A percentile compares a stretch with the other conserved stretches of the same genome.
Conservation (phyloP, 2,888 invertebrate species). For the Sinopyrophorus schimmeli region DNA sequence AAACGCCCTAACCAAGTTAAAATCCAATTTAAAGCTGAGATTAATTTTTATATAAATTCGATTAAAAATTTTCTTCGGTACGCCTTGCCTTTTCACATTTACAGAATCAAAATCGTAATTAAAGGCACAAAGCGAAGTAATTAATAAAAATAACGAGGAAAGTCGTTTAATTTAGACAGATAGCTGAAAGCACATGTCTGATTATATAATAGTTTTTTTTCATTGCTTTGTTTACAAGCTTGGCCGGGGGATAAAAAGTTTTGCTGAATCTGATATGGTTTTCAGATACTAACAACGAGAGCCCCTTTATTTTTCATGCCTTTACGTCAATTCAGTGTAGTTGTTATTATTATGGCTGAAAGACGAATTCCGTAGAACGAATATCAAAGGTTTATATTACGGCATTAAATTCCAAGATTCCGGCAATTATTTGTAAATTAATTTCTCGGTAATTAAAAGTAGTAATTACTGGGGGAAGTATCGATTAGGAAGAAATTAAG, state of each 20-base stretch:
- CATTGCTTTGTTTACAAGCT: conserved; percentile 28
- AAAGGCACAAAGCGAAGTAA: no score
- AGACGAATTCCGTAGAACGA: no score
- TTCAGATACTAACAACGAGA: conserved; percentile 20
- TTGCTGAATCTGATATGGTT: conserved; percentile 25
- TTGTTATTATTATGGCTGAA: no score
- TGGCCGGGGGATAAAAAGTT: conserved; percentile 19
- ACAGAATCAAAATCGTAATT: no score
- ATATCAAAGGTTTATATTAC: conserved; percentile 17
- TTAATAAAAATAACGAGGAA: conserved; percentile 22
- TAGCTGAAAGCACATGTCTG: conserved; percentile 19
- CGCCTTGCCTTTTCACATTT: no score
- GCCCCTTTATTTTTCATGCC: no score
- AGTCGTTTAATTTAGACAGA: conserved; percentile 22
- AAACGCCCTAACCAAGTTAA: no score
- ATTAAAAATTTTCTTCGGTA: no score
- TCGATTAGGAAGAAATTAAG: conserved; percentile 24
- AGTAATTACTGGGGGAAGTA: conserved; percentile 22
- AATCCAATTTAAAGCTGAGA: no score
- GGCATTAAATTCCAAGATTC: conserved; percentile 11
- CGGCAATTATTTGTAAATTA: conserved; percentile 21
- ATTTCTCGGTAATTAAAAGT: conserved; percentile 20
- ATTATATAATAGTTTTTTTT: conserved; percentile 29
- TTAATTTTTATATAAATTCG: no score
- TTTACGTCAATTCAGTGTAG: no score